Base-by-base conservation (phyloP, 2,113 vertebrate species). In the Stegostoma tigrinum region DNA sequence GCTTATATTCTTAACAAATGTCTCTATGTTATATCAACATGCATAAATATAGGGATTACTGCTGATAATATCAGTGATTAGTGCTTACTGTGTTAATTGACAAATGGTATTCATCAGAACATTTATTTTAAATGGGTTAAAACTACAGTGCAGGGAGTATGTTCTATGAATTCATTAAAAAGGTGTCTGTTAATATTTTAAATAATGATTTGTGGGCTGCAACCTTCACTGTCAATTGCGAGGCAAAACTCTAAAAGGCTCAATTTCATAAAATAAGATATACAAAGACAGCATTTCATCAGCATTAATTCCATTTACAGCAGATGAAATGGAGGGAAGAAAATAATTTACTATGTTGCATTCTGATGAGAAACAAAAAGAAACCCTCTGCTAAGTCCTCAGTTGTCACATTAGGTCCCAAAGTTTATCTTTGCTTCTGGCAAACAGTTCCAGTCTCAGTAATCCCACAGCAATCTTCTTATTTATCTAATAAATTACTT, bases 31-130 rank as follows among this genome's bases (percentile, higher is more conserved):
- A 55, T 30, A 64, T 38, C 61, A 42, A 38, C 34, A 93, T 38
- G n/a, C 89, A 93, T 38, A 66, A 38, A 93, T 66, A 34, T 93
- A 93, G 34, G 38, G 21, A 93, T 93, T 66, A 93, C 89, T 38
- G 61, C 38, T 23, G 5, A n/a, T 93, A n/a, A 66, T 23, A 38
- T 93, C n/a, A 93, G n/a, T 42, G 87, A 91, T 34, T 64, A 91
- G 64, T 55, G 48, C 86, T 55, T 61, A 34, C 64, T 66, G 34
- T 66, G 89, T 91, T 64, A 91, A 66, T 91, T 91, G n/a, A 93
- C 89, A 38, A 93, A 66, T 93, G 89, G n/a, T 10, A 66, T 66
- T 93, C 89, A 61, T 66, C n/a, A 66, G 15, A 38, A 67, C 89
- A 93, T 93, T 66, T 64, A 42, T 34, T 93, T 91, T 93, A 93